Evolutionary conservation across 2,888 invertebrate genomes (phyloP), one percentile per base, ranked within the genome.

Genomic region (Macrophya annulata): DNA sequence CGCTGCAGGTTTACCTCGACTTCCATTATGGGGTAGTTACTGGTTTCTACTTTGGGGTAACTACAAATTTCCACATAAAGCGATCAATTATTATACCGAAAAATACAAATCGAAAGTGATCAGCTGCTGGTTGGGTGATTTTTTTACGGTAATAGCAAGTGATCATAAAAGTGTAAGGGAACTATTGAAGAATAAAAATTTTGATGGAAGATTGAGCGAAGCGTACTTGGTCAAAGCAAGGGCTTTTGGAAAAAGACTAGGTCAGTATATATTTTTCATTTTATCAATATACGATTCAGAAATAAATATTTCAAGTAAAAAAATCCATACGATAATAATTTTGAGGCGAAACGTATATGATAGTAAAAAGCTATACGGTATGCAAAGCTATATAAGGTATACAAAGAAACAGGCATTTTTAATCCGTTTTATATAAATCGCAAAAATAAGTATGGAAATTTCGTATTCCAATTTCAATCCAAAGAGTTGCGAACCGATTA

Each of bases 21-120:
- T 96, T 68, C 96, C 96, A 0, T 81, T 96, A 25, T 95, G 95
- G 88, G 96, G 96, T 2, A 95, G 95, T 45, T 96, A 96, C 87
- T 95, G 95, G 92, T 94, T 95, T 65, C 89, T 96, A 68, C 90
- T 96, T 62, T 91, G 95, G 84, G 92, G 95, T 55, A 93, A 95
- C 87, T 94, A 94, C 86, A 93, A 93, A 79, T 95, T 94, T 88
- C 91, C 96, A 0, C 94, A 95, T 17, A 92, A 93, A 79, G 95
- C 95, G 0, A 93, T 95, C 37, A 89, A 93, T 0, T 94, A 94
- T 83, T 91, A 96, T 0, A 94, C 95, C 9, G 92, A 94, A 77
- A 94, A 94, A 86, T 96, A 96, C 89, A 95, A 95, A 85, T 95
- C 96, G 0, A 95, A 95, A 87, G 86, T 96, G 4, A 88, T 96